Evolutionary conservation across 30 jellyfish, hydroid and myxozoan species (phyloP).

Genomic region (Phacellophora camtschatica): DNA sequence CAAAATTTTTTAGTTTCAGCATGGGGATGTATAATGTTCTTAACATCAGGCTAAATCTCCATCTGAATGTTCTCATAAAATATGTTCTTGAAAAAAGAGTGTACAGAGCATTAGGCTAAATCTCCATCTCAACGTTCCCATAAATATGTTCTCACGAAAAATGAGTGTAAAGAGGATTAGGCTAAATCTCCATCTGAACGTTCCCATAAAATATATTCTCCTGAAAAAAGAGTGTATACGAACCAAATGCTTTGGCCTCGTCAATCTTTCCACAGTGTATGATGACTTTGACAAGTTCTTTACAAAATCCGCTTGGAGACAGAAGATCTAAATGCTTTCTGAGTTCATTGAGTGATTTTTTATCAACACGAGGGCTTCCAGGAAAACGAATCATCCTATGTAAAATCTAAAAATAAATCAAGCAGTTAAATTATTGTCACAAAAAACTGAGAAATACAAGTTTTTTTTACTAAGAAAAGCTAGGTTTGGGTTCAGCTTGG

Average conservation of each 20-base stretch:
- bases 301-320: conserved; percentile 47
- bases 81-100: no score
- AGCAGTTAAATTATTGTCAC: background rate
- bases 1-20: no score
- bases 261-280: conserved; percentile 51
- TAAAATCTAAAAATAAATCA: background rate
- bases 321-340: conserved; percentile 31
- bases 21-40: no score
- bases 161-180: no score
- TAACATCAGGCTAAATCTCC: no score
- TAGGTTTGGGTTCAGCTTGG: background rate
- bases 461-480: background rate
- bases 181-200: no score
- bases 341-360: conserved; percentile 20
- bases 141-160: no score
- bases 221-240: no score
- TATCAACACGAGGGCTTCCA: conserved; percentile 52
- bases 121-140: no score
- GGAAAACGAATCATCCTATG: conserved; percentile 33
- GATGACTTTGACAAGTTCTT: conserved; percentile 35
- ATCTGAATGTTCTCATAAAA: no score
- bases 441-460: background rate
- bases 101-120: no score
- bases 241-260: conserved; percentile 54
- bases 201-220: no score